phyloP scores from a whole-genome alignment of 2,888 invertebrate genomes.

The Brenthis ino region DNA sequence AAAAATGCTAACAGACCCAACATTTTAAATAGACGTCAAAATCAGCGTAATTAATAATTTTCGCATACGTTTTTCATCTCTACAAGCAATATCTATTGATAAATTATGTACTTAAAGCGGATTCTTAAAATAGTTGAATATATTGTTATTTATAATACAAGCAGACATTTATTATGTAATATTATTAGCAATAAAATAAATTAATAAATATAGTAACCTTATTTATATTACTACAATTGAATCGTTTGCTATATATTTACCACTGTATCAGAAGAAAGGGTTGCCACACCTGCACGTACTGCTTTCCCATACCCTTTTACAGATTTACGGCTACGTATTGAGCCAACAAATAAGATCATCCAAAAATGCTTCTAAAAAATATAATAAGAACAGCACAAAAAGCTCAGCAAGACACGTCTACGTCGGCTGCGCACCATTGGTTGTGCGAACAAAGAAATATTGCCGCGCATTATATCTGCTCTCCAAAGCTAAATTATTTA shows the following conservation, averaged over 20 bases:
- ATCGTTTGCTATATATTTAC: neutral
- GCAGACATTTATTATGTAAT: too few species aligned
- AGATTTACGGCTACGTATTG: slow-evolving; percentile 79
- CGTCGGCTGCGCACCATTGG: slow-evolving; percentile 74
- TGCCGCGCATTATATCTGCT: slow-evolving; percentile 66
- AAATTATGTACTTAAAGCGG: too few species aligned
- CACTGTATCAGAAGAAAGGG: slow-evolving; percentile 56
- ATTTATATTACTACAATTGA: too few species aligned
- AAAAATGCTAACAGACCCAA: slow-evolving; percentile 8
- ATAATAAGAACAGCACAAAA: slow-evolving; percentile 77
- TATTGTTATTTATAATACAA: too few species aligned
- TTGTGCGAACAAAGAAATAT: slow-evolving; percentile 77
- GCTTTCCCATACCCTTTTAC: slow-evolving; percentile 63
- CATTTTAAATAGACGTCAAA: slow-evolving; percentile 11
- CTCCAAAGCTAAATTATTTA: slow-evolving; percentile 50
- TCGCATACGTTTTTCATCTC: slow-evolving; percentile 32
- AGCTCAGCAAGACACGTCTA: slow-evolving; percentile 74
- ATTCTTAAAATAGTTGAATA: too few species aligned
- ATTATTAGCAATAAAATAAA: too few species aligned
- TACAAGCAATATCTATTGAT: neutral
- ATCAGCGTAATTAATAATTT: slow-evolving; percentile 10
- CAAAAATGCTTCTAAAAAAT: slow-evolving; percentile 76
- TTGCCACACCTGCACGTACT: slow-evolving; percentile 76
- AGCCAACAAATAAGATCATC: slow-evolving; percentile 78
- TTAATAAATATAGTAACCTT: too few species aligned